A percentile compares a stretch with the other conserved stretches of the same genome.
Evolutionary conservation across 2,113 vertebrate genomes (phyloP).

Genomic region (Scalopus aquaticus): DNA sequence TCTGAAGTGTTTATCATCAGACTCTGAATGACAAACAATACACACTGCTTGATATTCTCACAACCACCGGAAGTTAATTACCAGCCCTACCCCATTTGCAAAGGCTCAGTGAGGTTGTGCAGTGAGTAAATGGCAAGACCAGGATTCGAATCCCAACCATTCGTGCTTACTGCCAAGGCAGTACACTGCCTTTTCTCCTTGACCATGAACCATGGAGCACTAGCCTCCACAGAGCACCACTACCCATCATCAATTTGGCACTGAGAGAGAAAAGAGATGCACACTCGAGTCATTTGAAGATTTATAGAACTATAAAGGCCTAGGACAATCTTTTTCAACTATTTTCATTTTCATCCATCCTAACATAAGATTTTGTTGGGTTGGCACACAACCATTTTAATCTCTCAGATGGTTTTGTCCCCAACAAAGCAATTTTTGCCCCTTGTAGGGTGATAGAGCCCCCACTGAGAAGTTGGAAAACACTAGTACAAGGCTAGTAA

Average conservation of each 20-base stretch:
- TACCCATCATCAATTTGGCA: not conserved
- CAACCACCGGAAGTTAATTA: not conserved
- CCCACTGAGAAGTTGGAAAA: not conserved
- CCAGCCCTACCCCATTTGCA: not conserved
- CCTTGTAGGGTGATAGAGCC: too few species aligned
- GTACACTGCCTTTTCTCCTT: not conserved
- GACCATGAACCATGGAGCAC: not conserved
- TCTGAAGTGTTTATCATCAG: not conserved
- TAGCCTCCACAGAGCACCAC: not conserved
- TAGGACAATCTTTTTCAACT: not conserved
- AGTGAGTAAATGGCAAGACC: not conserved
- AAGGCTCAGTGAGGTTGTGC: not conserved
- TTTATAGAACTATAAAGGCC: not conserved
- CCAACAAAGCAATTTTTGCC: not conserved
- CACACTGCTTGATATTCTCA: not conserved
- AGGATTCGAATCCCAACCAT: not conserved
- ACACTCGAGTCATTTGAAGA: not conserved
- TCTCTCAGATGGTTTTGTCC: not conserved
- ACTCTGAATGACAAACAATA: not conserved
- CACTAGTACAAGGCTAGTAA: not conserved
- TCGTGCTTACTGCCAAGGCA: not conserved
- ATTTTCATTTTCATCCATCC: not conserved
- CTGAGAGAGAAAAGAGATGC: not conserved
- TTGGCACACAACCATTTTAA: not conserved
- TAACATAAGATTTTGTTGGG: constrained; percentile 18